Base-by-base conservation (phyloP, 2,113 vertebrate genomes). In the Cettia cetti region DNA sequence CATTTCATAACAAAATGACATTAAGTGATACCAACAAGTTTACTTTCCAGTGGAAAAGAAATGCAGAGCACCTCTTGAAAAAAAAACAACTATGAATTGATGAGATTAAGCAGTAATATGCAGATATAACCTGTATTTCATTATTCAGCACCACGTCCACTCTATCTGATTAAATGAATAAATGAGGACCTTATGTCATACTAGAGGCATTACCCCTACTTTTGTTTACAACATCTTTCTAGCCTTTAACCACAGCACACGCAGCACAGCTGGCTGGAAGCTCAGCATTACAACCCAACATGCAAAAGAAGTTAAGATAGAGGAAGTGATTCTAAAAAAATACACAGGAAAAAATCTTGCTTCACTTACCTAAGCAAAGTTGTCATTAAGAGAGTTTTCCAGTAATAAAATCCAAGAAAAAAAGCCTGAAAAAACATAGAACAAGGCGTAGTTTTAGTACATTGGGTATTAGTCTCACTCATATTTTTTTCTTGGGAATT, bases 341-440 rank as follows among this genome's bases (percentile, higher is more conserved):
- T 10, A 5, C 68, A 33, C 40, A 44, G 45, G 37, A 87, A 82
- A 76, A 80, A 52, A 72, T 60, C 83, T 69, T 89, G 53, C 69
- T 94, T 92, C 81, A 94, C 95, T 96, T 96, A 97, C 96, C 95
- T 95, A 94, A 95, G 93, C 80, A 82, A 94, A 93, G 61, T 11
- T 89, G 80, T 94, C 92, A 95, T 92, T 57, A 91, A 91, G 86
- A 86, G 82, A 79, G 49, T 54, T 66, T 95, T 92, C 80, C 84
- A 89, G 71, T 89, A 84, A 18, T 89, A 94, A 93, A 93, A 93
- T 95, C 94, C 88, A 97, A 95, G 80, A 44, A 6, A 61, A 84
- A 60, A 84, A 39, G 45, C 47, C 94, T 93, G 86, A 57, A 89
- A 90, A 54, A 89, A 23, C 13, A 82, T 1, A 90, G 20, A 39